Evolutionary conservation across 2,797 vertebrate genomes (phyloP).

Genomic region (Florisuga fusca): DNA sequence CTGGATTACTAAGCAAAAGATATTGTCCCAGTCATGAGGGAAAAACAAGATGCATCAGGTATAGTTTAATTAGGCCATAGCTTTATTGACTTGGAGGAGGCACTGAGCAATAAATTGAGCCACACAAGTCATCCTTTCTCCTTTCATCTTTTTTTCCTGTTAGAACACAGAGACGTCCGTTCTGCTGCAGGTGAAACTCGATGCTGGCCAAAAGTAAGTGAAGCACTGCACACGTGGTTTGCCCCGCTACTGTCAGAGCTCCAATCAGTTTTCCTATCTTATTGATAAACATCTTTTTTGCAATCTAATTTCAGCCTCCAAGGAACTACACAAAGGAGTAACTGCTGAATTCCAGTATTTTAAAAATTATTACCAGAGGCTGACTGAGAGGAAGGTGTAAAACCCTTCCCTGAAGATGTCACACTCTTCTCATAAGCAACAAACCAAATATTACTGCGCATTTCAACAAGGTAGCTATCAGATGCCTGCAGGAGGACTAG

Average conservation of each 20-base stretch:
- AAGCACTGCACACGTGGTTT: neutral
- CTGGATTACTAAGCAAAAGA: slow-evolving; percentile 24
- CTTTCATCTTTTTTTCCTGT: neutral
- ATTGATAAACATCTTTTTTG: neutral
- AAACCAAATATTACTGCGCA: neutral
- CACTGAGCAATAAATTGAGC: neutral
- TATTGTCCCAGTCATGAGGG: neutral
- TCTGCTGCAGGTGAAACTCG: neutral
- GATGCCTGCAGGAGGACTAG: neutral
- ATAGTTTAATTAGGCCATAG: neutral
- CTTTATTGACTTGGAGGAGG: neutral
- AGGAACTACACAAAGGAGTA: neutral
- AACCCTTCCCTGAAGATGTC: neutral
- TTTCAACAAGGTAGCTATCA: neutral
- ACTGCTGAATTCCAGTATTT: neutral
- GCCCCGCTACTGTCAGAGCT: neutral
- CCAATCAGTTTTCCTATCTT: neutral
- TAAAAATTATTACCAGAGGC: neutral
- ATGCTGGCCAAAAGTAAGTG: accelerated
- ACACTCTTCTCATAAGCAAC: neutral
- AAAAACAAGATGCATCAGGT: neutral
- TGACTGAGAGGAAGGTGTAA: neutral
- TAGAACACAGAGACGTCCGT: neutral
- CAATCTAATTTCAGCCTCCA: neutral
- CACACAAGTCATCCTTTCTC: neutral